Base-by-base conservation (phyloP, 2,113 vertebrate genomes). In the Paratilapia polleni region DNA sequence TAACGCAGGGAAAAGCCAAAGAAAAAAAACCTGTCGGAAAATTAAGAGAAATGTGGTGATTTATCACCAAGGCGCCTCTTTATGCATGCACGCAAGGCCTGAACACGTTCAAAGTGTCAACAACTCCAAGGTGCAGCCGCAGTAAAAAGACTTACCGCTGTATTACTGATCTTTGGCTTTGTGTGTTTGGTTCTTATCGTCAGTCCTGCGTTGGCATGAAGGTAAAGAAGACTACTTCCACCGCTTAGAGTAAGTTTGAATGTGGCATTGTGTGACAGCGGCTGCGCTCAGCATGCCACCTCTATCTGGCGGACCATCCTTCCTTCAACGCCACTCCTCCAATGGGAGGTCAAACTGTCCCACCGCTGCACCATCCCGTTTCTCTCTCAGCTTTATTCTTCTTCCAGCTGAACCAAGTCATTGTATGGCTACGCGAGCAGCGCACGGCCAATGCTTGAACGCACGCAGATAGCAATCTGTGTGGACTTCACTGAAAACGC, bases 281-380 rank as follows among this genome's bases (percentile, higher is more conserved):
- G 77, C 57, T 83, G 90, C 83, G 58, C 83, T 87, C 85, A 52
- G 80, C 87, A 49, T 63, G 91, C 85, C 77, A 62, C 84, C 78
- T 91, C 93, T 93, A 83, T 92, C 89, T 88, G 81, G 91, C 83
- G 91, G 92, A 88, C 89, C 93, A 83, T 93, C 91, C 90, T 93
- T 88, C 87, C 83, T 86, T 85, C 81, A 90, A 91, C 91, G 95
- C 93, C 95, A 95, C 94, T 89, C 87, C 94, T 94, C 91, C 90
- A 78, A 89, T 88, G 91, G 93, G 93, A 92, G 94, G 94, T 94
- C 92, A 94, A 64, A 76, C 75, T 19, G 80, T 77, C 73, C 70
- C 81, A n/a, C 73, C 14, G 56, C 74, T 59, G 63, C 82, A 20
- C 60, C 84, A 60, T 34, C 80, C 60, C 49, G 26, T 31, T 54